Evolutionary conservation across 1,140 invertebrate genomes (phyloP).

Genomic region (Diorhabda elongata): DNA sequence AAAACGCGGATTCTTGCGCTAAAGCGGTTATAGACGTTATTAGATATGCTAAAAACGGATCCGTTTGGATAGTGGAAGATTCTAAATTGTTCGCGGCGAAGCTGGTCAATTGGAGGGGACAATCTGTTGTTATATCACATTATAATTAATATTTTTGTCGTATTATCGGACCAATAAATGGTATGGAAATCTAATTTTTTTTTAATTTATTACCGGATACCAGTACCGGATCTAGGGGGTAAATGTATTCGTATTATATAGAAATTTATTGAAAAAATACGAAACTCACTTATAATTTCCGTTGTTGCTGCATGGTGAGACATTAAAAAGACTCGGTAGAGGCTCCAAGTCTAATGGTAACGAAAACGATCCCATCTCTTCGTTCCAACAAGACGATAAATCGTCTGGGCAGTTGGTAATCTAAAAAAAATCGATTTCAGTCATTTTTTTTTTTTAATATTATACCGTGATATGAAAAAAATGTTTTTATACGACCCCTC

Average conservation of each 20-base stretch:
- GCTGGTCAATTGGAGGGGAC: slow-evolving; percentile 20
- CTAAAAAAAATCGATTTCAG: slow-evolving; percentile 14
- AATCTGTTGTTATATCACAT: slow-evolving; percentile 5
- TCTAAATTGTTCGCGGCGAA: slow-evolving; percentile 32
- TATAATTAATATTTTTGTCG: no score
- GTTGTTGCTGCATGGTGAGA: slow-evolving; percentile 63
- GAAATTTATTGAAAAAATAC: neutral
- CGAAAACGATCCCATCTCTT: slow-evolving; percentile 78
- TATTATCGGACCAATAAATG: no score
- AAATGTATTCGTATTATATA: neutral
- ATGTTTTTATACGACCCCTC: no score
- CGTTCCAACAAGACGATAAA: slow-evolving; percentile 55
- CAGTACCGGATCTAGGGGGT: neutral
- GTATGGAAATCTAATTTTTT: no score
- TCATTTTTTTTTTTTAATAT: neutral
- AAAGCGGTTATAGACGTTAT: slow-evolving; percentile 35
- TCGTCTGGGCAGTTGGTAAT: slow-evolving; percentile 25
- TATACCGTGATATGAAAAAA: neutral
- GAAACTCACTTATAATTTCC: slow-evolving; percentile 64
- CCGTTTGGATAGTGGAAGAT: slow-evolving; percentile 39
- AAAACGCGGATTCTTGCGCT: slow-evolving; percentile 36
- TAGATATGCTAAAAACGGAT: slow-evolving; percentile 30
- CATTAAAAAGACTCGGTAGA: slow-evolving; percentile 65
- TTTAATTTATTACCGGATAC: no score
- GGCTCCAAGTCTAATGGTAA: slow-evolving; percentile 73